A percentile compares a stretch with the other conserved stretches of the same genome.
These are phyloP conservation scores for Semicossyphus pulcher DNA, from an alignment of 2,113 vertebrate species.

Conservation along the genomic window DNA sequence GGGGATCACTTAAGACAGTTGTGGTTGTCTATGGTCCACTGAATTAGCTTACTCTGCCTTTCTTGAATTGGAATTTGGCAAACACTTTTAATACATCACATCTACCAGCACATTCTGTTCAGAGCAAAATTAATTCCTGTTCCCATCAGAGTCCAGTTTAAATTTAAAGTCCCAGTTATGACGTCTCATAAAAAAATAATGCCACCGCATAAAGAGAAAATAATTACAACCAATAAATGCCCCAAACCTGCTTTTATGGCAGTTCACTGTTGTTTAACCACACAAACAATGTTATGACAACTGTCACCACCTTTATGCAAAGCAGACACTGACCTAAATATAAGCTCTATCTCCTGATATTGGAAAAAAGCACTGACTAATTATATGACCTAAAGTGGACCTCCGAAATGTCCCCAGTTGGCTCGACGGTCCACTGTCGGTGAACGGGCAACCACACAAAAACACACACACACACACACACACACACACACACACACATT, in stretches of 20 bases:
- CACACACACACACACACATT: conserved; percentile 42
- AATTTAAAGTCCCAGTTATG: background rate
- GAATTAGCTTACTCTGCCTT: background rate
- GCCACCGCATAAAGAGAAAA: background rate
- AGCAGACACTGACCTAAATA: background rate
- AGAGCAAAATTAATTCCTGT: no score
- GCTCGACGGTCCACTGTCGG: background rate
- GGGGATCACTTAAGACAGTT: no score
- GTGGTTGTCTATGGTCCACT: background rate
- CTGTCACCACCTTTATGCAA: background rate
- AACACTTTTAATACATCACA: background rate
- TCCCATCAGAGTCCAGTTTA: no score
- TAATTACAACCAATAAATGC: background rate
- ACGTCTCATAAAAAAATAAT: background rate
- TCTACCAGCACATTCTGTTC: background rate
- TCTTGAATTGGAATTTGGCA: background rate
- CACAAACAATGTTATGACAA: background rate
- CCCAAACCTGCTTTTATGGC: background rate
- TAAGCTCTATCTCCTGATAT: background rate
- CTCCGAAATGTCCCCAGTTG: background rate
- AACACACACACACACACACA: conserved; percentile 5
- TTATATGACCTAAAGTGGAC: background rate
- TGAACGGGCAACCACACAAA: conserved; percentile 7
- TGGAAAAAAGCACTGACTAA: background rate
- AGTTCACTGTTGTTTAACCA: background rate